Evolutionary conservation across 2,888 invertebrate species (phyloP), one percentile per base, ranked within the genome.

Genomic region (Sialis fuliginosa): DNA sequence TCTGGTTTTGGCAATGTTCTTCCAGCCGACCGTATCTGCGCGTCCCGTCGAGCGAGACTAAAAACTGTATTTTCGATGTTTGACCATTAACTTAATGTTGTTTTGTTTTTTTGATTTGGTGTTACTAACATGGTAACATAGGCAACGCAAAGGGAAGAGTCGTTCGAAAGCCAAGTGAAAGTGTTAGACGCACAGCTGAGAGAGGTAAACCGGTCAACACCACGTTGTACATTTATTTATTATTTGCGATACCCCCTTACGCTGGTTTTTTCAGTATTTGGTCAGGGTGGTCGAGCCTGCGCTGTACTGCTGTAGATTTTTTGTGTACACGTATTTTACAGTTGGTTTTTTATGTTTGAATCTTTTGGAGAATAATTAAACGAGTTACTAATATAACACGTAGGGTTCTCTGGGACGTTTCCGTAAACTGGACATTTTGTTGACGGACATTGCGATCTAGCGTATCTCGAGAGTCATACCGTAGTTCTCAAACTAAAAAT

Each of bases 91-190:
- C 22, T 22, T 22, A 22, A 22, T 57, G 56, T 58, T 58, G 57
- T 58, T 57, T 60, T 60, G 60, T 58, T 59, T 60, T 61, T 61
- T 54, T 62, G 61, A 62, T 54, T 57, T 54, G 60, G 60, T 64
- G 58, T 57, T 48, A 59, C 58, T 62, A 53, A 53, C 60, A 58
- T 60, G 61, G 58, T 64, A 64, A 63, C 57, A 63, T 74, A 93
- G 91, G 91, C 93, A 61, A 88, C 91, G 63, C 84, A 90, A 73
- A 86, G 91, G 70, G 93, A 95, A 75, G 93, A 93, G 71, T 81
- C 85, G 58, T 90, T 83, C 74, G 86, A 89, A 67, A 79, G 79
- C 66, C 88, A 89, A 72, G 85, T 91, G 64, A 89, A 90, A 77
- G 74, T 81, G 62, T 77, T 91, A 72, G 83, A 84, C 69, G 79